Base-by-base conservation (phyloP, 2,888 invertebrate species). In the Amblyjoppa proteus region DNA sequence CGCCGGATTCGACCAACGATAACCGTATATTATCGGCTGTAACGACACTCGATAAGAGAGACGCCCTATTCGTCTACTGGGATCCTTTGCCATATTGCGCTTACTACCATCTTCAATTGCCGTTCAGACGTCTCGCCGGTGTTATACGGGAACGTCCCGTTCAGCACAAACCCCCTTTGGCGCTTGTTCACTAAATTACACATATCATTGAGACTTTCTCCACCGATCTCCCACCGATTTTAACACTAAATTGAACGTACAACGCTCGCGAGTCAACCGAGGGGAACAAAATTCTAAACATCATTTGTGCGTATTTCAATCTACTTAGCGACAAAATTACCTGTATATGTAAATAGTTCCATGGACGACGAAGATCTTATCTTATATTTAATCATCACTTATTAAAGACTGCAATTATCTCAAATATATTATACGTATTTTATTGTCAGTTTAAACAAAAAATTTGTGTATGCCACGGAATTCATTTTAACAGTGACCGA, bases 81-180 rank as follows among this genome's bases (percentile, higher is more conserved):
- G 98, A 98, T 92, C 98, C 98, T 5, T 92, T 98, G 89, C 98
- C 98, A 0, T 98, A 97, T 92, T 97, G 97, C 91, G 97, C 97
- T 2, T 97, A 97, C 92, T 97, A 97, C 94, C 97, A 97, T 92
- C 96, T 98, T 89, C 97, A 97, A 91, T 93, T 96, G 89, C 97
- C 97, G 0, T 95, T 96, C 88, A 95, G 95, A 88, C 90, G 91
- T 0, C 86, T 93, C 13, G 91, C 93, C 0, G 92, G 91, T 0
- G 90, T 88, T 28, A 91, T 93, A 53, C 91, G 91, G 51, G 90
- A 91, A 6, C 90, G 90, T 66, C 92, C 91, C 0, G 87, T 88
- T 0, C 92, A 92, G 70, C 94, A 93, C 69, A 92, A 91, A 75
- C 94, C 94, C 53, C 93, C 93, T 3, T 84, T 93, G 41, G 93